These are phyloP conservation scores for Delichon dasypus DNA, from an alignment of 2,797 vertebrate species.

Conservation along the genomic window DNA sequence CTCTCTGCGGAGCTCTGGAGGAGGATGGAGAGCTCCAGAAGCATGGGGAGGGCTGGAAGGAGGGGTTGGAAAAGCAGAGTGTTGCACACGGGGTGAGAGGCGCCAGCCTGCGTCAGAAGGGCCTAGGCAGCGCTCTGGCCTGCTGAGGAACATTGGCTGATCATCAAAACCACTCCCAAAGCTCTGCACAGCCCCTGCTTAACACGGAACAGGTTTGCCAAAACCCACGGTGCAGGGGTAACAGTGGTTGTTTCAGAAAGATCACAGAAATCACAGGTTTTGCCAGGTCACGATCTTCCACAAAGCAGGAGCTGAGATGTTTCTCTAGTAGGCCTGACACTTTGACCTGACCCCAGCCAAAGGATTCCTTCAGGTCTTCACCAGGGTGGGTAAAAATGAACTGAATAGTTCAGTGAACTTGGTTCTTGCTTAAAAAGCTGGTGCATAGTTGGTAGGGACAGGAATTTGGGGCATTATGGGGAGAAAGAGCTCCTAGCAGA, in stretches of 20 bases:
- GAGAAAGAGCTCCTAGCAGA: neutral
- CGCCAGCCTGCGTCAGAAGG: neutral
- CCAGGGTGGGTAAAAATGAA: neutral
- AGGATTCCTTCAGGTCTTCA: neutral
- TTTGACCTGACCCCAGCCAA: neutral
- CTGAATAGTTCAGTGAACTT: neutral
- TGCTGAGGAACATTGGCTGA: neutral
- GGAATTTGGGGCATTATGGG: neutral
- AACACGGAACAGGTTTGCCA: neutral
- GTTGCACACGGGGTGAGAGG: neutral
- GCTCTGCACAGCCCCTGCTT: neutral
- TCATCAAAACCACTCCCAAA: neutral
- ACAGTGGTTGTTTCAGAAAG: neutral
- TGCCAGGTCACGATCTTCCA: neutral
- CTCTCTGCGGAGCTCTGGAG: neutral
- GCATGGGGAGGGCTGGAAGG: neutral
- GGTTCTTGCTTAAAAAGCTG: neutral
- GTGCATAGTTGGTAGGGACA: neutral
- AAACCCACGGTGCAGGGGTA: neutral
- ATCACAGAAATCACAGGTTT: neutral
- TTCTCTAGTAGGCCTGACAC: neutral
- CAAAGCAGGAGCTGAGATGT: neutral
- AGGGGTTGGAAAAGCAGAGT: neutral
- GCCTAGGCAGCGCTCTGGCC: neutral
- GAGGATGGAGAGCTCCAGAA: neutral